Conservation (phyloP, 64 coral and sea anemone species). For the Actinia equina region DNA sequence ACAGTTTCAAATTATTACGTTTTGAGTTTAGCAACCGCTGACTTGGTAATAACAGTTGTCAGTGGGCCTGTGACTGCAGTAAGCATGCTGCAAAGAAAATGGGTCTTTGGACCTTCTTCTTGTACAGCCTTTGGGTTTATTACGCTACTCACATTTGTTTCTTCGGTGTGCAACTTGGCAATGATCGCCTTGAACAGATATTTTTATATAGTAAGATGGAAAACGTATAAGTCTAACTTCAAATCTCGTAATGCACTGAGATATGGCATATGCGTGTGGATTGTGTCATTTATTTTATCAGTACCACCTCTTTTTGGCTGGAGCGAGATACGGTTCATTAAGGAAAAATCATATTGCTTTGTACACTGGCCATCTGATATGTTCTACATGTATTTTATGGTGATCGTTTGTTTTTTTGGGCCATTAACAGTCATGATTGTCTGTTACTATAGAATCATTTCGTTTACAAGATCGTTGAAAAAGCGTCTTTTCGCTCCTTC, state of each 20-base stretch:
- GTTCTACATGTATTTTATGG: slow-evolving; percentile 77
- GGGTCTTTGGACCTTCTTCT: slow-evolving; percentile 19
- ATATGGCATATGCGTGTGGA: slow-evolving; percentile 18
- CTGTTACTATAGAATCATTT: slow-evolving; percentile 59
- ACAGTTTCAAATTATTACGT: slow-evolving; percentile 44
- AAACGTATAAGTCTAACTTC: slow-evolving; percentile 21
- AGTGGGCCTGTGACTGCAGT: slow-evolving; percentile 26
- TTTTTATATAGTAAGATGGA: slow-evolving; percentile 53
- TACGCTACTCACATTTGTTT: slow-evolving; percentile 29
- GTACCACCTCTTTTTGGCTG: slow-evolving; percentile 49
- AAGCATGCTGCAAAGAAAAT: slow-evolving; percentile 13
- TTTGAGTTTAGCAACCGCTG: slow-evolving; percentile 38
- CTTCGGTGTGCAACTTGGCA: slow-evolving; percentile 22
- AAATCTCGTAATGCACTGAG: not conserved
- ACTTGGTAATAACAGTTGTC: slow-evolving; percentile 29
- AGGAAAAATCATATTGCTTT: slow-evolving; percentile 71
- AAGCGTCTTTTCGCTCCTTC: not conserved
- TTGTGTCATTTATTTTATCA: not conserved
- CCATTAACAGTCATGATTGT: slow-evolving; percentile 42
- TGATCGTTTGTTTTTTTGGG: slow-evolving; percentile 63
- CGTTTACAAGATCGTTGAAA: slow-evolving; percentile 28
- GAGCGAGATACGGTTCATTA: slow-evolving; percentile 36
- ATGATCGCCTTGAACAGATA: slow-evolving; percentile 52
- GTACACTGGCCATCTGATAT: slow-evolving; percentile 61
- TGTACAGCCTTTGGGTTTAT: slow-evolving; percentile 27